Conservation (phyloP, 2,797 vertebrate species). For the Sphenodon punctatus region DNA sequence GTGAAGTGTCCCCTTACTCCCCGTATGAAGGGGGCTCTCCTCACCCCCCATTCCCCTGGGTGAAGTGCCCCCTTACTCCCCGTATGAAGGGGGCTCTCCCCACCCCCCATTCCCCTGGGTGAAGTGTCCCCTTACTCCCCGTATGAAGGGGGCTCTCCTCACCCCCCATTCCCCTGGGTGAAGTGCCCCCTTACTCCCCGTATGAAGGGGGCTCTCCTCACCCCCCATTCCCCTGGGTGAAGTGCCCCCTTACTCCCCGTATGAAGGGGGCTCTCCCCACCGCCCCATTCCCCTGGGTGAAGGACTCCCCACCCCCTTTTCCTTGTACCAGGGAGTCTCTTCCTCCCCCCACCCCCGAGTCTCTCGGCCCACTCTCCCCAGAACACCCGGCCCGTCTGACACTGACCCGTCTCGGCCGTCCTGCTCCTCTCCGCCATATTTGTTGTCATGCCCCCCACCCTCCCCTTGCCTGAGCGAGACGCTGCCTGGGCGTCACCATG, state of each 20-base stretch:
- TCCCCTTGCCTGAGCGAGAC: constrained; percentile 25
- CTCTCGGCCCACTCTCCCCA: neutral
- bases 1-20: no score
- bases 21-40: no score
- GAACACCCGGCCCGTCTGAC: constrained; percentile 20
- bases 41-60: no score
- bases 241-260: neutral
- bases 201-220: neutral
- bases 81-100: neutral
- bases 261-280: neutral
- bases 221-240: no score
- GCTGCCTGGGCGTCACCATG: constrained; percentile 54
- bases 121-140: no score
- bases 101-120: no score
- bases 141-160: neutral
- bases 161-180: no score
- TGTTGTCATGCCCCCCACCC: constrained; percentile 67
- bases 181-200: no score
- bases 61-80: neutral
- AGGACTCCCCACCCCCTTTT: no score
- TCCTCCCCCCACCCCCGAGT: constrained; percentile 17
- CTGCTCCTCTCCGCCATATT: constrained; percentile 81
- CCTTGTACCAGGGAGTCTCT: no score
- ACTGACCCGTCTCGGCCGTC: constrained; percentile 79
- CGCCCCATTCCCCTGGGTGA: no score